Percentiles rank a stretch among this genome's conserved stretches.
These are phyloP conservation scores for Arvicanthis niloticus DNA, from an alignment of 2,113 vertebrate genomes.

Conservation along the genomic window DNA sequence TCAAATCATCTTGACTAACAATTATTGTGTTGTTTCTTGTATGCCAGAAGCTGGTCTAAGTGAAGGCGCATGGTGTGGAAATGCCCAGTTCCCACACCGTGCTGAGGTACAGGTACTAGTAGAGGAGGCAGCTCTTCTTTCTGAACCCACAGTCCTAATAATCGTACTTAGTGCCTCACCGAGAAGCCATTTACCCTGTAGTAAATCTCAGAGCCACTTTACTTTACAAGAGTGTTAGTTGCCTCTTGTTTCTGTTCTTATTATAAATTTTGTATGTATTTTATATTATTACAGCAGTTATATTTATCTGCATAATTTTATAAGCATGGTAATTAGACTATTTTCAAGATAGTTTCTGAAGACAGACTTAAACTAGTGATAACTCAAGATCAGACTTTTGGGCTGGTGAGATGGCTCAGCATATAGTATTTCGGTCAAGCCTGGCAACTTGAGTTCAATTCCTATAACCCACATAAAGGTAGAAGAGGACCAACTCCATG, in stretches of 20 bases:
- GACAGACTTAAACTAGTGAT: neutral
- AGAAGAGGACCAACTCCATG: neutral
- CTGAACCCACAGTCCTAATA: neutral
- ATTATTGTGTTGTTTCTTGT: neutral
- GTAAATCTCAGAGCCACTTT: neutral
- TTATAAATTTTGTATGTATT: neutral
- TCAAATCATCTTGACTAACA: neutral
- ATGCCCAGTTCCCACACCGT: neutral
- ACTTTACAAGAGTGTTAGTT: neutral
- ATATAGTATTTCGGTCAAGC: neutral
- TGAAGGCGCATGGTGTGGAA: neutral
- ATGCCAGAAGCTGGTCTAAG: neutral
- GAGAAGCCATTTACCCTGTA: slow-evolving; percentile 14
- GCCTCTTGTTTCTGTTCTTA: neutral
- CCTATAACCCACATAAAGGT: too few relatives aligned
- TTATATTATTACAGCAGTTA: too few relatives aligned
- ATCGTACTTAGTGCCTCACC: neutral
- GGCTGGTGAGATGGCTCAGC: neutral
- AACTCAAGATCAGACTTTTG: neutral
- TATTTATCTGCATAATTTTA: neutral
- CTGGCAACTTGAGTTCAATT: neutral
- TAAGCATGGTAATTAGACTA: neutral
- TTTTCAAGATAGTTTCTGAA: slow-evolving; percentile 16
- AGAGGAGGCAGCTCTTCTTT: neutral
- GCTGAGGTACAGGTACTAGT: neutral